Evolutionary conservation across 2,888 invertebrate species (phyloP).

Genomic region (Lamproptera curius): DNA sequence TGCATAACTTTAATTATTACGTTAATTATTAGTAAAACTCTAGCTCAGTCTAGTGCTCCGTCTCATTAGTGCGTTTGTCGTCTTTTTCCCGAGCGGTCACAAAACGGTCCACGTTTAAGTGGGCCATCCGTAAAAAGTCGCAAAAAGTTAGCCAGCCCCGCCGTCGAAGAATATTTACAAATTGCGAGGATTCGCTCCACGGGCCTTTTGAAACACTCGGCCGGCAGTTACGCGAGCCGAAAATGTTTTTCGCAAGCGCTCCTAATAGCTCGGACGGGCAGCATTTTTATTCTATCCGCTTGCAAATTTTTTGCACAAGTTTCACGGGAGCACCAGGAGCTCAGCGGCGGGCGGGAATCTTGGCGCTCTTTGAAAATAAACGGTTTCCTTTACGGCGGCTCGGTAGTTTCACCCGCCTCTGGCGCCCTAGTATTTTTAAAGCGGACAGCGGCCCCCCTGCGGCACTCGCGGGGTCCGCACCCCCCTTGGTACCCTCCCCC

Average conservation of each 20-base stretch:
- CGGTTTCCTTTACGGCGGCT: constrained; percentile 64
- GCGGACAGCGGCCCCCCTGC: constrained; percentile 66
- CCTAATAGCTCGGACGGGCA: constrained; percentile 43
- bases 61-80: constrained; percentile 5
- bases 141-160: constrained; percentile 13
- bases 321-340: constrained; percentile 44
- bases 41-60: neutral
- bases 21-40: neutral
- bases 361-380: constrained; percentile 66
- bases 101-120: constrained; percentile 9
- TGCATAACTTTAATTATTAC: no score
- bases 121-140: constrained; percentile 18
- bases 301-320: constrained; percentile 47
- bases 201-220: constrained; percentile 31
- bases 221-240: constrained; percentile 36
- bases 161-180: constrained; percentile 24
- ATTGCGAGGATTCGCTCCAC: constrained; percentile 30
- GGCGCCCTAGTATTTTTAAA: constrained; percentile 73
- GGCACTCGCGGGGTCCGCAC: constrained; percentile 51
- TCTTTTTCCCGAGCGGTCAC: constrained; percentile 9
- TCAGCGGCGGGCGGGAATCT: constrained; percentile 40
- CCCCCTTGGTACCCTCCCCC: constrained; percentile 29
- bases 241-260: constrained; percentile 44
- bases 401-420: constrained; percentile 50
- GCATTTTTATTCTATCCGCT: constrained; percentile 32